These are phyloP conservation scores for Raja brachyura DNA, from an alignment of 2,113 vertebrate genomes.

Conservation along the genomic window DNA sequence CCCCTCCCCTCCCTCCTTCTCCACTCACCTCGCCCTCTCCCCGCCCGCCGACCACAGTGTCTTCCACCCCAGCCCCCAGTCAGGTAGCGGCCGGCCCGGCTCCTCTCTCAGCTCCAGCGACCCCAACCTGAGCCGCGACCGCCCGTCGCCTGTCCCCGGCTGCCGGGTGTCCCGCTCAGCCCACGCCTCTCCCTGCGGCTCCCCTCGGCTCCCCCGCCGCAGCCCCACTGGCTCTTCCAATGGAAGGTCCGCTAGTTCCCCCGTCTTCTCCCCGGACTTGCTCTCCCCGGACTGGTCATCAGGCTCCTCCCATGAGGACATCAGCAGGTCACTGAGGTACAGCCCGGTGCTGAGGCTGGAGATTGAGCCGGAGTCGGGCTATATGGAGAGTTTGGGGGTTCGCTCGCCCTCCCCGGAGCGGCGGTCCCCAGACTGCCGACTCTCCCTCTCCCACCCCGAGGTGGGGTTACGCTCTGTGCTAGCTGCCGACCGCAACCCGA, in stretches of 20 bases:
- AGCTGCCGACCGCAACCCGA: not conserved
- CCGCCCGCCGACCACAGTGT: no score
- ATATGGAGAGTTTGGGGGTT: no score
- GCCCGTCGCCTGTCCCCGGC: no score
- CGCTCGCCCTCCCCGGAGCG: no score
- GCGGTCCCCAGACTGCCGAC: no score
- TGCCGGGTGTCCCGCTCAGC: not conserved
- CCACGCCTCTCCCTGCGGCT: not conserved
- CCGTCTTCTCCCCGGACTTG: not conserved
- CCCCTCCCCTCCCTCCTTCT: no score
- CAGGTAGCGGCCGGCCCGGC: not conserved
- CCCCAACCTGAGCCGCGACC: not conserved
- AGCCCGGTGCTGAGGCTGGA: not conserved
- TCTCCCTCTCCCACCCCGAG: not conserved
- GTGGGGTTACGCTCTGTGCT: no score
- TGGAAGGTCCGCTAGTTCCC: not conserved
- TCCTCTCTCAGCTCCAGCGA: not conserved
- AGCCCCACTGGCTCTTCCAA: rapidly evolving
- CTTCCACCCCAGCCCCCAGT: not conserved
- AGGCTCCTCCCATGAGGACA: not conserved
- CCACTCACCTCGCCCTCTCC: no score
- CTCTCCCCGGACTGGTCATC: not conserved
- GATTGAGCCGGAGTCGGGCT: not conserved
- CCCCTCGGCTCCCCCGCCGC: not conserved
- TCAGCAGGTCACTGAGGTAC: not conserved